Evolutionary conservation across 2,113 vertebrate genomes (phyloP), one percentile per base, ranked within the genome.

Genomic region (Trochalopteron elliotii): DNA sequence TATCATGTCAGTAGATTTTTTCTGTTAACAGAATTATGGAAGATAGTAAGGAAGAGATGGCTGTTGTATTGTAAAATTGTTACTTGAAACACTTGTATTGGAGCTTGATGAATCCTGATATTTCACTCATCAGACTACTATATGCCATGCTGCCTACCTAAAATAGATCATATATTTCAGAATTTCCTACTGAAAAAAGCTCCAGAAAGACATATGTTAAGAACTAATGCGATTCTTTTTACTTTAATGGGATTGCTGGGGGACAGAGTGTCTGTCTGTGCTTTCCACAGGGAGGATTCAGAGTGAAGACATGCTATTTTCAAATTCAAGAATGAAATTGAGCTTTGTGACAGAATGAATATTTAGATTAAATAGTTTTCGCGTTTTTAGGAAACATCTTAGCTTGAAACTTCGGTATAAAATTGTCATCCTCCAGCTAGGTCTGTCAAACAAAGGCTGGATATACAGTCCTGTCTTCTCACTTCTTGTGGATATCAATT

Each of bases 221-320:
- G 24, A 82, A 40, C 27, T 64, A 55, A 28, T 27, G 33, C 10
- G 27, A n/a, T 61, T 87, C 33, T 81, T 93, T 87, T 67, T 74
- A 13, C 19, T 74, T 44, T 14, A 56, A 7, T 69, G n/a, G 12
- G 50, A 33, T 39, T 59, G 15, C 7, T 2, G 47, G 9, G 21
- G 4, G 3, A 56, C 44, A 30, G 44, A 64, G 3, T 49, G 10
- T 52, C 35, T 87, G 9, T 33, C 11, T 37, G 11, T 85, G 35
- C 42, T 69, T 94, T 83, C 31, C 5, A 13, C 15, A 75, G 52
- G 15, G 19, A 65, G 47, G 4, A 8, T 20, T 84, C 23, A 68
- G 35, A 85, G 17, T 3, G 2, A 24, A 87, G 42, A 42, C 3
- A 5, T 0, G 0, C 24, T 33, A 1, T 47, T 37, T 93, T 81